A percentile compares a stretch with the other conserved stretches of the same genome.
Evolutionary conservation across 2,888 invertebrate genomes (phyloP).

Genomic region (Leptopterna dolabrata): DNA sequence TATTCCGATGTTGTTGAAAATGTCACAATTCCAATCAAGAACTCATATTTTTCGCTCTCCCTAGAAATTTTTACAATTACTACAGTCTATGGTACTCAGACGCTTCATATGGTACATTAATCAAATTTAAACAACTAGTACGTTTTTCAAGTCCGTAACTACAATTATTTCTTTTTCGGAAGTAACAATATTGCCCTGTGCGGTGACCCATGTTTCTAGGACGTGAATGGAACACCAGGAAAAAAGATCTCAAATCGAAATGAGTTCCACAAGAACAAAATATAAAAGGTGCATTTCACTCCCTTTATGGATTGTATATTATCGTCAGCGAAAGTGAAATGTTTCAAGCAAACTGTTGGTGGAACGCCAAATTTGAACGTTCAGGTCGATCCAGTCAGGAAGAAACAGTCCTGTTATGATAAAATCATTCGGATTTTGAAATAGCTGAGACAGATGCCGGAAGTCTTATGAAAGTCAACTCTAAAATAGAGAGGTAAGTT

Average conservation of each 20-base stretch:
- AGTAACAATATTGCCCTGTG: no score
- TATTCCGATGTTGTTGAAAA: no score
- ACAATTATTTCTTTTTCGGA: no score
- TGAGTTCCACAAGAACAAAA: neutral
- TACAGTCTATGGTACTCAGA: no score
- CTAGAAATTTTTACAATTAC: no score
- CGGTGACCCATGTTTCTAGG: no score
- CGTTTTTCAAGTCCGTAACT: no score
- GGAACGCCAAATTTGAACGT: neutral
- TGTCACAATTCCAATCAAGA: no score
- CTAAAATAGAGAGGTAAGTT: conserved; percentile 15
- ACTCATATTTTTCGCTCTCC: no score
- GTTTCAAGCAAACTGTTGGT: neutral
- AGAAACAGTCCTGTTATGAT: neutral
- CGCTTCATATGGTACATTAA: no score
- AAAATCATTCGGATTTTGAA: conserved; percentile 35
- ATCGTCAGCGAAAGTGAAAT: neutral
- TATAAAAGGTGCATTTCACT: neutral
- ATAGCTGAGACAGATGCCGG: conserved; percentile 47
- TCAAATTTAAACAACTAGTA: no score
- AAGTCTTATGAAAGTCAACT: conserved; percentile 25
- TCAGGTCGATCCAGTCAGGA: neutral
- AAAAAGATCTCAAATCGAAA: neutral
- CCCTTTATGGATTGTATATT: neutral
- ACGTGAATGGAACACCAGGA: neutral